A percentile compares a stretch with the other conserved stretches of the same genome.
These are phyloP conservation scores for Haemorhous mexicanus DNA, from an alignment of 2,113 vertebrate species.

Conservation along the genomic window DNA sequence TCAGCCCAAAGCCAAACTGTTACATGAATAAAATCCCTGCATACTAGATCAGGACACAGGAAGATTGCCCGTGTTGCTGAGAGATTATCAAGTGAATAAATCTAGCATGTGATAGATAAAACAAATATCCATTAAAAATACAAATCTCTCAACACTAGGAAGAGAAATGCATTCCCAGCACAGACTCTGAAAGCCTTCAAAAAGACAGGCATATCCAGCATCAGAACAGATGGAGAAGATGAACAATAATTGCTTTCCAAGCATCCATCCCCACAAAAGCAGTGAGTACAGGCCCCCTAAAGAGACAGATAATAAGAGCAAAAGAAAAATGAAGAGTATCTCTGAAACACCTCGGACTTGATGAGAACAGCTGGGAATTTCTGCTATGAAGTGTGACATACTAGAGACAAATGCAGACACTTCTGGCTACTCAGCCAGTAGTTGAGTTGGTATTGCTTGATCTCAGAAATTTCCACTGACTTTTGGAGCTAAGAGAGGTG, in stretches of 20 bases:
- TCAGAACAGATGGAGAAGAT: constrained; percentile 36
- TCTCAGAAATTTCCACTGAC: not conserved
- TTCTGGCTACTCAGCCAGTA: not conserved
- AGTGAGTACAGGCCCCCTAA: not conserved
- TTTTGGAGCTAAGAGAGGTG: not conserved
- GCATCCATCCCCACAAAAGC: not conserved
- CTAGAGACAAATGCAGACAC: not conserved
- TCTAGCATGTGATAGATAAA: constrained; percentile 48
- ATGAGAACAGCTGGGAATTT: not conserved
- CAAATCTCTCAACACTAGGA: constrained; percentile 17
- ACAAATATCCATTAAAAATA: constrained; percentile 62
- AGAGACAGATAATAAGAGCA: constrained; percentile 15
- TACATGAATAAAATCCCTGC: constrained; percentile 21
- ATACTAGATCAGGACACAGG: not conserved
- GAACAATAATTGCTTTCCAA: constrained; percentile 48
- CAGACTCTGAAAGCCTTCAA: not conserved
- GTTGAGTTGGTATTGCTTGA: not conserved
- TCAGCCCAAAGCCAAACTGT: constrained; percentile 36
- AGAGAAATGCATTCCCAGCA: constrained; percentile 20
- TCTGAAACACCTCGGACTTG: not conserved
- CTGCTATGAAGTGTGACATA: not conserved
- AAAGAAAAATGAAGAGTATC: not conserved
- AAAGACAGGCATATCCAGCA: not conserved
- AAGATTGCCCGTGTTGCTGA: not conserved
- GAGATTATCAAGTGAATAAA: constrained; percentile 51